Evolutionary conservation across 2,797 vertebrate genomes (phyloP).

Genomic region (Melanotaenia boesemani): DNA sequence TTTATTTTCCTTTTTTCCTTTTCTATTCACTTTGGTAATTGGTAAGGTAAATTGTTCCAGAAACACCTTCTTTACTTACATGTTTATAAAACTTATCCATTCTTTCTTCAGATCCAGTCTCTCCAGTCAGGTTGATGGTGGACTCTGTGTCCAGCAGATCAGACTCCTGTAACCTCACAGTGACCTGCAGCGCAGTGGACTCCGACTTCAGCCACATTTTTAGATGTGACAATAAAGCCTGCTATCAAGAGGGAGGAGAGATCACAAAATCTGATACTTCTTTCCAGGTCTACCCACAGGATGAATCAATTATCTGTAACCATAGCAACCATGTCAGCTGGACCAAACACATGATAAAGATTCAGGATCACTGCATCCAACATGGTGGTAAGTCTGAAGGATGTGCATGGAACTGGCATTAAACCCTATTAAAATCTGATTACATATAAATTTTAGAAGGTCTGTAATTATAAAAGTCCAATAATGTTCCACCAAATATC

Average conservation of each 20-base stretch:
- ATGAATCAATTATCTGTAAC: no score
- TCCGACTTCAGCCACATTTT: background rate
- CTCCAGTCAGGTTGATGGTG: slow-evolving; percentile 7
- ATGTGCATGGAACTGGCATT: no score
- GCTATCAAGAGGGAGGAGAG: slow-evolving; percentile 26
- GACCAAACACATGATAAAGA: background rate
- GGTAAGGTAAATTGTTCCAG: background rate
- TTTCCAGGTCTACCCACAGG: background rate
- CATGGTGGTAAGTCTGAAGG: no score
- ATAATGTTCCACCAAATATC: no score
- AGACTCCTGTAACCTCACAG: background rate
- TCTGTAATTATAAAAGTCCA: no score
- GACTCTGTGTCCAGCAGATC: background rate
- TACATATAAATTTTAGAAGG: no score
- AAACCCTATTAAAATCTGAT: no score
- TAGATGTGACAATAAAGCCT: background rate
- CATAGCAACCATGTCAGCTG: no score
- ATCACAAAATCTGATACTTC: background rate
- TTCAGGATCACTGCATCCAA: background rate
- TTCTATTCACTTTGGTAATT: background rate
- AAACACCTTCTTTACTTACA: background rate
- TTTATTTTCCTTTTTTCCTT: background rate
- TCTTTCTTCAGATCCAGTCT: slow-evolving; percentile 34
- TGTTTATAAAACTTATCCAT: background rate
- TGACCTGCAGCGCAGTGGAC: slow-evolving; percentile 1